Evolutionary conservation across 2,797 vertebrate genomes (phyloP), one percentile per base, ranked within the genome.

Genomic region (Emydoidea blandingii): DNA sequence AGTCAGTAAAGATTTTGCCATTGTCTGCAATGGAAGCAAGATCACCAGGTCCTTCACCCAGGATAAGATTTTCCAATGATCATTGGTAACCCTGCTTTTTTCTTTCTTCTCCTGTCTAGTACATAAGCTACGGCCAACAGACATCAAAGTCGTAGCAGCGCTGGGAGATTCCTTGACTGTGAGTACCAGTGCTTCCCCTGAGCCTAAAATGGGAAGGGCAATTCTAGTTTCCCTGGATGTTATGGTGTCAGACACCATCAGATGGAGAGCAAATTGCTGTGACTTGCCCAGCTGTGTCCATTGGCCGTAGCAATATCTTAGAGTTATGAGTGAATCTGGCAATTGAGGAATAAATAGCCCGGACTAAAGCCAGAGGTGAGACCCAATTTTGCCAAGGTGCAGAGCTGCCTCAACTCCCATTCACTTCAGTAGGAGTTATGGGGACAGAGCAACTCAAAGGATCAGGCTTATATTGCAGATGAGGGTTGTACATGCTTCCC

Each of bases 131-230:
- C 98, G 96, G 9, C 99, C 99, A 56, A 98, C 96, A 83, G 99
- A 99, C 93, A 98, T 99, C 96, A 98, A 98, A 90, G 98, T 99
- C 23, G 95, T 99, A 53, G 99, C 98, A 1, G 99, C 99, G 19
- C 76, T 99, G 50, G 99, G 99, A 94, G 99, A 99, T 96, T 99
- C 99, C 2, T 1, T 99, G 82, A 99, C 99, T 11, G 99, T 99
- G 96, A 97, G 99, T 98, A 62, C 34, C 49, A 49, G 80, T 78
- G 23, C n/a, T 41, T 86, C 86, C 11, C 37, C 65, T 72, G 37
- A 0, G 0, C 44, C 84, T 54, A 65, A 41, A 68, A 78, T 19
- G 34, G 92, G 50, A 81, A 90, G 29, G 74, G 12, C n/a, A 81
- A 23, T 62, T 44, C 37, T 57, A 0, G 18, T 90, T 79, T 37